These are phyloP conservation scores for Cheilinus undulatus DNA, from an alignment of 2,113 vertebrate species.

Conservation along the genomic window DNA sequence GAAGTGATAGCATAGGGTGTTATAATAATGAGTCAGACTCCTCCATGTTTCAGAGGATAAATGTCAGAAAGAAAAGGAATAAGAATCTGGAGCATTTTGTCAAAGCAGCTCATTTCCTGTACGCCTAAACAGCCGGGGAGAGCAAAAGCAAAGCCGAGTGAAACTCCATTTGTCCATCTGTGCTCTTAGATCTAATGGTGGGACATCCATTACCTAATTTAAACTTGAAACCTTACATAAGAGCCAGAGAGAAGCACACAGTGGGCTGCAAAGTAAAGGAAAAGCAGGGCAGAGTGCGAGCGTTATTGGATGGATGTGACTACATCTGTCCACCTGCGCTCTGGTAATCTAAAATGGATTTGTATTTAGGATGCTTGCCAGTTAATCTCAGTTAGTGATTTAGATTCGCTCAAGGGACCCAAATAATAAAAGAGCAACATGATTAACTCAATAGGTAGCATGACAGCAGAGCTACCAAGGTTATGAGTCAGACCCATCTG, in stretches of 20 bases:
- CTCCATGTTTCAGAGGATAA: slow-evolving; percentile 31
- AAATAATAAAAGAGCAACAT: slow-evolving; percentile 29
- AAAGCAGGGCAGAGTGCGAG: slow-evolving; percentile 9
- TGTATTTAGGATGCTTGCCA: slow-evolving; percentile 29
- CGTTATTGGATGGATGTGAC: slow-evolving; percentile 27
- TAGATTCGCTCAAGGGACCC: slow-evolving; percentile 6
- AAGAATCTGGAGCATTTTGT: neutral
- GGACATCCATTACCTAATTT: slow-evolving; percentile 12
- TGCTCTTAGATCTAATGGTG: slow-evolving; percentile 6
- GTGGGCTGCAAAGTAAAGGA: neutral
- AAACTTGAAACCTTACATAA: slow-evolving; percentile 32
- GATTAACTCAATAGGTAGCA: slow-evolving; percentile 24
- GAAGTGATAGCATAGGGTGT: too few species aligned
- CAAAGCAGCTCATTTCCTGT: slow-evolving; percentile 10
- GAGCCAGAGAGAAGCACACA: neutral
- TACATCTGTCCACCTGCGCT: slow-evolving; percentile 26
- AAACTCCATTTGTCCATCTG: slow-evolving; percentile 37
- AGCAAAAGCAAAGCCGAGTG: slow-evolving; percentile 1
- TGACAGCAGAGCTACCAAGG: neutral
- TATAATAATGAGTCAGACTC: too few species aligned
- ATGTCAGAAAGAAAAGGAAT: neutral
- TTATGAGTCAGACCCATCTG: slow-evolving; percentile 28
- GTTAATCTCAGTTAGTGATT: slow-evolving; percentile 43
- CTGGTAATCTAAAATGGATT: slow-evolving; percentile 15
- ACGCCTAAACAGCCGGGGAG: neutral